Evolutionary conservation across 2,888 invertebrate species (phyloP), one percentile per base, ranked within the genome.

Genomic region (Iphiclides podalirius): DNA sequence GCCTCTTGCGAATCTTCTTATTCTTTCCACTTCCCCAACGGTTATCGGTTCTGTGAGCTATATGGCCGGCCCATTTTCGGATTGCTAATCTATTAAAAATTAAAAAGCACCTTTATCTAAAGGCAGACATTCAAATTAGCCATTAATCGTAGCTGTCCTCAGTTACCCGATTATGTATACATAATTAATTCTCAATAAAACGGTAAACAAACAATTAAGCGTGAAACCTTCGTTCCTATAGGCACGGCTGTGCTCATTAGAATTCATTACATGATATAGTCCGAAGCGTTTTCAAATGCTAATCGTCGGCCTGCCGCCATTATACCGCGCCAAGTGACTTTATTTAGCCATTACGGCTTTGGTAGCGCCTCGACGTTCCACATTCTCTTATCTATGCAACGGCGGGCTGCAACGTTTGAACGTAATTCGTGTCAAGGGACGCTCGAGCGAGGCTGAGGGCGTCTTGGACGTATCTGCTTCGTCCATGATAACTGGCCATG

Each of bases 341-440:
- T 11, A 31, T 31, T 11, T 31, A 31, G 31, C 31, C 12, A 31
- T 31, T 31, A 31, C 31, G 8, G 11, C 11, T 31, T 31, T n/a
- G 11, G 8, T 1, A 26, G 6, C 8, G 1, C 1, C n/a, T n/a
- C n/a, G 26, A 9, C 26, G 26, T 26, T 9, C 26, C 26, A 26
- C 26, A 26, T 26, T 26, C 8, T 26, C 26, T 26, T 26, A 26
- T 26, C 26, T 26, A 9, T 33, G 14, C 34, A 17, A 3, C 1
- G 16, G n/a, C n/a, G 6, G 14, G 36, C 14, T 14, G 16, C 8
- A n/a, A 20, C 20, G 6, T 39, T 39, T 20, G 11, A 11, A n/a
- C 12, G 31, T 26, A 26, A 26, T 39, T 13, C 39, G 13, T 39
- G 39, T 39, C 39, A 39, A 39, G 39, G 39, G 23, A 36, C 4